These are phyloP conservation scores for Yponomeuta sedellus DNA, from an alignment of 2,888 invertebrate genomes.

Conservation along the genomic window DNA sequence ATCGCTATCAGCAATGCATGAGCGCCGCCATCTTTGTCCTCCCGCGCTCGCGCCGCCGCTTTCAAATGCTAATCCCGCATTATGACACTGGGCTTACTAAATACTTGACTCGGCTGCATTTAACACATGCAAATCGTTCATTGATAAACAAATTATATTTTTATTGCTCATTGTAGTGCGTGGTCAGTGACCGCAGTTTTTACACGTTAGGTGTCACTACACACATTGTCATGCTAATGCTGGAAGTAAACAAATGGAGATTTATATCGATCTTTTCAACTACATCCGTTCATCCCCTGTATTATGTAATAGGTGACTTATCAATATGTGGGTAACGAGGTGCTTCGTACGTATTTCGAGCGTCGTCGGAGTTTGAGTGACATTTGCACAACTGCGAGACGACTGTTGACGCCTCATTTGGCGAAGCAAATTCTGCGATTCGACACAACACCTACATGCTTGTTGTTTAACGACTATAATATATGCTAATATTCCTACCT, in stretches of 20 bases:
- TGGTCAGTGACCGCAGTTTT: slow-evolving; percentile 50
- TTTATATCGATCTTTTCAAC: not conserved
- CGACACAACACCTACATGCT: slow-evolving; percentile 11
- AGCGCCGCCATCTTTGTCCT: slow-evolving; percentile 13
- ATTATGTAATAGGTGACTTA: not conserved
- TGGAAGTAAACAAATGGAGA: not conserved
- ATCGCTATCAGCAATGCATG: slow-evolving; percentile 1
- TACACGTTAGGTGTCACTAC: slow-evolving; percentile 39
- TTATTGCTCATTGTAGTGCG: slow-evolving; percentile 56
- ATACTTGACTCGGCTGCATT: slow-evolving; percentile 42
- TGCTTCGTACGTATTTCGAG: not conserved
- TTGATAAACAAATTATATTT: slow-evolving; percentile 71
- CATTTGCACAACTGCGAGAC: slow-evolving; percentile 45
- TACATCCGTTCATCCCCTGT: not conserved
- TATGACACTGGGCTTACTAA: slow-evolving; percentile 37
- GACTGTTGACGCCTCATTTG: slow-evolving; percentile 11
- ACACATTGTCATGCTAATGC: not conserved
- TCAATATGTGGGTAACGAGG: not conserved
- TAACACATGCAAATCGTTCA: slow-evolving; percentile 70
- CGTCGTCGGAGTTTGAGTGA: slow-evolving; percentile 24
- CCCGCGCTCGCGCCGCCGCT: slow-evolving; percentile 29
- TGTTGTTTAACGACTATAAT: not conserved
- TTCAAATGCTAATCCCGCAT: slow-evolving; percentile 55
- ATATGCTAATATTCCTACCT: not conserved
- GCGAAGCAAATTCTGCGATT: slow-evolving; percentile 12